These are phyloP conservation scores for Volucella zonaria DNA, from an alignment of 2,888 invertebrate genomes.

Conservation along the genomic window DNA sequence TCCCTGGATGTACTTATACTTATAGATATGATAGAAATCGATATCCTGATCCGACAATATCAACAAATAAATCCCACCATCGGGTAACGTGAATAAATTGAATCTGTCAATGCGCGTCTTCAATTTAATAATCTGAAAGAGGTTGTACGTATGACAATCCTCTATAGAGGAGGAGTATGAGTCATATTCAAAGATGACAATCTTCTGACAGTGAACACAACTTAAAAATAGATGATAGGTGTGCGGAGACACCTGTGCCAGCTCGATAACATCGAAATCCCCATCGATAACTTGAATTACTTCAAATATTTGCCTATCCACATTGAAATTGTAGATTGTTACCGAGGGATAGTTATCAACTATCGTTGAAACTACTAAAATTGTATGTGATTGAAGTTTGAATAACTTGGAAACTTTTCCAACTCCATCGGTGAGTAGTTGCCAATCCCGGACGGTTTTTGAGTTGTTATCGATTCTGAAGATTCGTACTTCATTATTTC, in stretches of 20 bases:
- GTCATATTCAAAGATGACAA: slow-evolving; percentile 75
- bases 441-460: slow-evolving; percentile 78
- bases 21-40: slow-evolving; percentile 78
- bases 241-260: slow-evolving; percentile 63
- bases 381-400: slow-evolving; percentile 35
- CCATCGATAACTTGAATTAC: slow-evolving; percentile 78
- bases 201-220: slow-evolving; percentile 77
- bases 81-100: slow-evolving; percentile 75
- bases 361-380: slow-evolving; percentile 75
- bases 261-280: slow-evolving; percentile 78
- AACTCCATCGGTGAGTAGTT: slow-evolving; percentile 76
- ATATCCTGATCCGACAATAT: slow-evolving; percentile 76
- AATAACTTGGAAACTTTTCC: slow-evolving; percentile 77
- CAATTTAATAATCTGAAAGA: slow-evolving; percentile 78
- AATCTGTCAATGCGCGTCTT: slow-evolving; percentile 77
- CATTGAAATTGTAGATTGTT: slow-evolving; percentile 76
- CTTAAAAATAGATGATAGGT: slow-evolving; percentile 77
- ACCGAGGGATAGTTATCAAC: slow-evolving; percentile 75
- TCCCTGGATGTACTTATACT: slow-evolving; percentile 77
- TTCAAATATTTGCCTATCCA: slow-evolving; percentile 75
- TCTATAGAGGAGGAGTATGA: neutral
- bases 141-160: slow-evolving; percentile 73
- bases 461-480: slow-evolving; percentile 75
- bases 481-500: slow-evolving; percentile 78
- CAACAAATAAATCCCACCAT: slow-evolving; percentile 76